These are phyloP conservation scores for Drosophila pachea DNA, from an alignment of 1,140 invertebrate genomes.

Conservation along the genomic window DNA sequence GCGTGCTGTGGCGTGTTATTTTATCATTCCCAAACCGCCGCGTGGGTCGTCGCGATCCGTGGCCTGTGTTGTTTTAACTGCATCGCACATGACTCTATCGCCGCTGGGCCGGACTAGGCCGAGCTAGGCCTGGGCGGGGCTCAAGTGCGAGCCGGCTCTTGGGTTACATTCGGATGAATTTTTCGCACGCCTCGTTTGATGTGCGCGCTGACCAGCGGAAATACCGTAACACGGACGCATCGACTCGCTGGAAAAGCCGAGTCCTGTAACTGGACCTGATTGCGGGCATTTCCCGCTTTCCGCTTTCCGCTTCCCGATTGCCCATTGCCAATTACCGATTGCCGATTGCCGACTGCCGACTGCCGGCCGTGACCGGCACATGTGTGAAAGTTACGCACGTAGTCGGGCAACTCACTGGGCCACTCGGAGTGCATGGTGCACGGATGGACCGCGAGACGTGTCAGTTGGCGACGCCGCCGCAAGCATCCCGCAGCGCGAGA, in stretches of 20 bases:
- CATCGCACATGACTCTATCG: conserved; percentile 25
- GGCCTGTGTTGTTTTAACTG: conserved; percentile 45
- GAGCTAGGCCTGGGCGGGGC: background rate
- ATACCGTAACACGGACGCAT: conserved; percentile 57
- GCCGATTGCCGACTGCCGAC: no score
- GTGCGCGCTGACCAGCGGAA: conserved; percentile 62
- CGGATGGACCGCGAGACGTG: conserved; percentile 47
- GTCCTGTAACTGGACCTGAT: conserved; percentile 63
- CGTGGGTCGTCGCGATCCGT: conserved; percentile 37
- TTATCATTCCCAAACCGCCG: conserved; percentile 66
- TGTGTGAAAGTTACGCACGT: conserved; percentile 70
- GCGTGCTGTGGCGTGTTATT: conserved; percentile 53
- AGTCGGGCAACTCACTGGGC: conserved; percentile 1
- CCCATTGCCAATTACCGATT: background rate
- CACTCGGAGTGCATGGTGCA: conserved; percentile 40
- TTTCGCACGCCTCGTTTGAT: conserved; percentile 68
- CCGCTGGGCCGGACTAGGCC: background rate
- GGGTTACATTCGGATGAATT: conserved; percentile 63
- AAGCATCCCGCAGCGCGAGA: conserved; percentile 58
- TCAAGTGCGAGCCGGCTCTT: conserved; percentile 37
- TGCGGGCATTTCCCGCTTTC: conserved; percentile 44
- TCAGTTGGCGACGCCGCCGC: conserved; percentile 36
- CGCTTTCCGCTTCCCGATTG: background rate
- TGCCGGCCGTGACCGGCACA: no score
- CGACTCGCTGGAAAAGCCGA: conserved; percentile 35